Evolutionary conservation across 2,888 invertebrate species (phyloP), one percentile per base, ranked within the genome.

Genomic region (Ashinkailepas kermadecensis): DNA sequence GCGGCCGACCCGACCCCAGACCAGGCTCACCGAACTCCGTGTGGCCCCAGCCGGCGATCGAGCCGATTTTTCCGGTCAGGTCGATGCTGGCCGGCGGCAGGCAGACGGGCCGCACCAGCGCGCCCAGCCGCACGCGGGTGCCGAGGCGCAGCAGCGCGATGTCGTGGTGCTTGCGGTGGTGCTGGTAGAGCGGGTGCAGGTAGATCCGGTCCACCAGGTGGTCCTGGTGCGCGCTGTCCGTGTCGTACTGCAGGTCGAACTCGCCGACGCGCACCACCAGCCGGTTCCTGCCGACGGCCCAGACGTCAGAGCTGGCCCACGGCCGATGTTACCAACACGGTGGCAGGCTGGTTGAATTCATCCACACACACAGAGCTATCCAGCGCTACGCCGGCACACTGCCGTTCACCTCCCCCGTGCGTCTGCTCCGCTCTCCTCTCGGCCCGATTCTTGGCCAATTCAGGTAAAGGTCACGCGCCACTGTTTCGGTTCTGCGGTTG

Each of bases 31-130:
- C 74, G 74, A 54, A 74, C 18, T 74, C 74, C 18, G 74, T 74
- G n/a, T 81, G 81, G 12, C 82, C 82, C 82, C 82, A 82, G 57
- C 82, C 82, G 21, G 82, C 82, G 10, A 82, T 21, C n/a, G 62
- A 56, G 81, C 82, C 67, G n/a, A 23, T 54, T 23, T 62, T 25
- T n/a, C 59, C 56, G 23, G 56, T 65, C 25, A 81, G 67, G 15
- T 62, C n/a, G 13, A 23, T 12, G 15, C n/a, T 21, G 23, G 82
- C 21, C 11, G 74, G 74, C 54, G 82, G 82, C 80, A 82, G 80
- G 59, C 82, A 82, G 25, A 82, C 23, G 57, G 82, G 82, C 74
- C 82, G 82, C 25, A 64, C 78, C 25, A 54, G 62, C 13, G 67
- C 70, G 58, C 54, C 64, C 82, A 81, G 82, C 25, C 80, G 56